phyloP scores from a whole-genome alignment of 2,888 invertebrate species.

The Prosopocoilus inquinatus region DNA sequence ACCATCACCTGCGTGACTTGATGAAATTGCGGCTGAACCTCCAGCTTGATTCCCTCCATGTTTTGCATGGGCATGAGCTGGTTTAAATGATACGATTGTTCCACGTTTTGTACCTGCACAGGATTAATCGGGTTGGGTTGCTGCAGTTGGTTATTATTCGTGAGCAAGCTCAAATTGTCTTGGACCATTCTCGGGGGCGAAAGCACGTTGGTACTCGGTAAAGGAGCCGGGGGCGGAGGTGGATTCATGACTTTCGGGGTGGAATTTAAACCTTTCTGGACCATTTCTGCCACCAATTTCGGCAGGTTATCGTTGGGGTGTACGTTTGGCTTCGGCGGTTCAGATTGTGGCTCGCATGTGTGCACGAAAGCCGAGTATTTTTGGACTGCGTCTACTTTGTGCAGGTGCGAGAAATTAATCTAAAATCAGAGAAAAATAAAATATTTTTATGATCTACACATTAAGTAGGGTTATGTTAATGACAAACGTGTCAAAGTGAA shows the following conservation, averaged over 20 bases:
- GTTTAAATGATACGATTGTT: conserved; percentile 28
- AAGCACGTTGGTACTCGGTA: neutral
- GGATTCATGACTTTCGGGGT: conserved; percentile 30
- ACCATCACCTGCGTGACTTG: conserved; percentile 41
- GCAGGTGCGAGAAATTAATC: conserved; percentile 48
- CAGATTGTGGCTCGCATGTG: conserved; percentile 42
- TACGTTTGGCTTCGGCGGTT: conserved; percentile 37
- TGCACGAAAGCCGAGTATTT: conserved; percentile 46
- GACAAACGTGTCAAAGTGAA: neutral
- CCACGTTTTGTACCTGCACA: conserved; percentile 33
- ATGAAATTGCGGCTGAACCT: conserved; percentile 30
- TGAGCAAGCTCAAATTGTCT: neutral
- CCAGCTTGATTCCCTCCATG: conserved; percentile 37
- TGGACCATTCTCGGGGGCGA: neutral
- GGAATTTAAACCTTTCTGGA: conserved; percentile 41
- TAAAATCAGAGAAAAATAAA: conserved; percentile 34
- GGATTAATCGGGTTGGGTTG: neutral
- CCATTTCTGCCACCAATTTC: conserved; percentile 43
- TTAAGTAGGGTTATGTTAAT: neutral
- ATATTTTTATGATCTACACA: neutral
- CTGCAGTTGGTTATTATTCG: neutral
- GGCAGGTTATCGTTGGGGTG: conserved; percentile 41
- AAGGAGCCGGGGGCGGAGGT: neutral
- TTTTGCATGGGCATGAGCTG: conserved; percentile 36
- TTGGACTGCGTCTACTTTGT: conserved; percentile 37